phyloP scores from a whole-genome alignment of 2,888 invertebrate species.

The Sphaerophoria rueppellii region DNA sequence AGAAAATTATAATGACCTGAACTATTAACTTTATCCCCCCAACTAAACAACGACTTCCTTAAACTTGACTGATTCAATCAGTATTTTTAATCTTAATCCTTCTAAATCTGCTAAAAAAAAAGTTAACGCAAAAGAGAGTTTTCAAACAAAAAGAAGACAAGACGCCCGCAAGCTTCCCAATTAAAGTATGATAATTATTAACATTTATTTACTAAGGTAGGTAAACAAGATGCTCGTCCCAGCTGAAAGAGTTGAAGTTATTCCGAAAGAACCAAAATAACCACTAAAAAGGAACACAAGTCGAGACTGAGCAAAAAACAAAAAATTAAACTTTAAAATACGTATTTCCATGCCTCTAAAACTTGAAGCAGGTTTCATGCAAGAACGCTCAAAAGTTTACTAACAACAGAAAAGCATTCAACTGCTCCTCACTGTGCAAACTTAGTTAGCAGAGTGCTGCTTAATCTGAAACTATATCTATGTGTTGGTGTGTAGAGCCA shows the following conservation, averaged over 20 bases:
- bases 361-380: constrained; percentile 59
- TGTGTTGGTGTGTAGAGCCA: constrained; percentile 38
- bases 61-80: constrained; percentile 55
- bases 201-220: constrained; percentile 67
- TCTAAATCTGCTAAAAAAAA: not conserved
- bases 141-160: not conserved
- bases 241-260: constrained; percentile 73
- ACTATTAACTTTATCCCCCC: constrained; percentile 48
- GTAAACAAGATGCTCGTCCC: constrained; percentile 46
- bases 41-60: constrained; percentile 49
- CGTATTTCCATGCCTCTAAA: constrained; percentile 37
- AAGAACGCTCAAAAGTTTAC: constrained; percentile 70
- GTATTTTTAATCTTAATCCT: constrained; percentile 26
- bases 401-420: constrained; percentile 67
- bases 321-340: constrained; percentile 68
- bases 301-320: constrained; percentile 59
- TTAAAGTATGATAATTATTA: constrained; percentile 68
- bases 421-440: constrained; percentile 67
- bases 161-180: constrained; percentile 40
- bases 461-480: constrained; percentile 2
- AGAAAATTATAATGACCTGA: constrained; percentile 18
- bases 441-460: constrained; percentile 51
- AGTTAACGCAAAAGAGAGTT: constrained; percentile 37
- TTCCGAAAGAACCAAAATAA: constrained; percentile 69
- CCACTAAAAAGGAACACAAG: constrained; percentile 72